These are phyloP conservation scores for Drosophila anomalata DNA, from an alignment of 2,888 invertebrate genomes.

Conservation along the genomic window DNA sequence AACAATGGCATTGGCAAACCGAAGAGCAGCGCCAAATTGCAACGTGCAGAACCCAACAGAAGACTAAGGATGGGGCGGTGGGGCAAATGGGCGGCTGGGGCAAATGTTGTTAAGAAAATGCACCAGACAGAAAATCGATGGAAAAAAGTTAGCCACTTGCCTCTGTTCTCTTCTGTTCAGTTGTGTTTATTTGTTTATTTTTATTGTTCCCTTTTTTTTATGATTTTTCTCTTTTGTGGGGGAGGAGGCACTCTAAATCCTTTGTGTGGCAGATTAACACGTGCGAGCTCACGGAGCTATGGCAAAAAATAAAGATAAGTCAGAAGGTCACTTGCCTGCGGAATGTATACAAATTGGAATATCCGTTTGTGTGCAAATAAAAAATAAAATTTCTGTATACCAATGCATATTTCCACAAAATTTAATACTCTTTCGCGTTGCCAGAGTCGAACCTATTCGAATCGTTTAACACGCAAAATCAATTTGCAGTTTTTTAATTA, in stretches of 20 bases:
- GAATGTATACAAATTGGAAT: constrained; percentile 15
- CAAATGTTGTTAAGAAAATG: constrained; percentile 75
- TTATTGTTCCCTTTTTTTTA: constrained; percentile 14
- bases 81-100: constrained; percentile 19
- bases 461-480: constrained; percentile 38
- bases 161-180: constrained; percentile 17
- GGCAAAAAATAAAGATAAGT: constrained; percentile 31
- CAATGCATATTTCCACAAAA: neutral
- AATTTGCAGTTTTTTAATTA: constrained; percentile 61
- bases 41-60: constrained; percentile 55
- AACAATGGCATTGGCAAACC: constrained; percentile 72
- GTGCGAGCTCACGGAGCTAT: constrained; percentile 54
- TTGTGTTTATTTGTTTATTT: constrained; percentile 49
- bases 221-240: constrained; percentile 10
- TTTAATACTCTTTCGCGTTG: neutral
- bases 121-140: constrained; percentile 73
- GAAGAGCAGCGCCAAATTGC: constrained; percentile 63
- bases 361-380: neutral
- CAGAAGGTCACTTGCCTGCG: constrained; percentile 62
- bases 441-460: neutral
- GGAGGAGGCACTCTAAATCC: constrained; percentile 62
- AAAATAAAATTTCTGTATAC: neutral
- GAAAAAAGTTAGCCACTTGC: constrained; percentile 38
- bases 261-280: constrained; percentile 73
- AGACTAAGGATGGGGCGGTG: constrained; percentile 6